phyloP scores from a whole-genome alignment of 92 coral and sea anemone species.

The Galaxea fascicularis region DNA sequence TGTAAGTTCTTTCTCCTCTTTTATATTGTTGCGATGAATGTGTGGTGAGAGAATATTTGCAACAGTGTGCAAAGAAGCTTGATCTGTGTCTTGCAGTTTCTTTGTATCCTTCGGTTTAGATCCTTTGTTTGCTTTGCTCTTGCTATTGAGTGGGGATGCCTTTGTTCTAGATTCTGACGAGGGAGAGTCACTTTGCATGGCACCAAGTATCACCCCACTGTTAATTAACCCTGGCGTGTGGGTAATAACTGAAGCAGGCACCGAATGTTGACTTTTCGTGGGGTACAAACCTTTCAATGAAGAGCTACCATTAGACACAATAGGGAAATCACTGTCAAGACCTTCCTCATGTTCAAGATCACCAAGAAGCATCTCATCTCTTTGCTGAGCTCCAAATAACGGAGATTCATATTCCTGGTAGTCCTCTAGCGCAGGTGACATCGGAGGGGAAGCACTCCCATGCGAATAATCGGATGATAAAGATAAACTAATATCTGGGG shows the following conservation, averaged over 20 bases:
- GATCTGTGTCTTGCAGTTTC: constrained; percentile 51
- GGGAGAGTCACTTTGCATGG: constrained; percentile 14
- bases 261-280: constrained; percentile 48
- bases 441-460: constrained; percentile 73
- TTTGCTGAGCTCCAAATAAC: constrained; percentile 80
- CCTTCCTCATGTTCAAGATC: constrained; percentile 69
- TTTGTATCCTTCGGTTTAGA: constrained; percentile 68
- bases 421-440: constrained; percentile 78
- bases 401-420: constrained; percentile 79
- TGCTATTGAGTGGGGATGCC: constrained; percentile 76
- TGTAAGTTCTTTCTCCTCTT: constrained; percentile 50
- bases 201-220: constrained; percentile 12
- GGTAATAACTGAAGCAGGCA: constrained; percentile 80
- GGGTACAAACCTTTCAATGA: constrained; percentile 70
- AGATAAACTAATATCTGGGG: constrained; percentile 71
- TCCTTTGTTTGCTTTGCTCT: constrained; percentile 52
- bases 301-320: constrained; percentile 70
- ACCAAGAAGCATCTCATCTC: constrained; percentile 72
- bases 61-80: constrained; percentile 49
- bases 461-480: constrained; percentile 85
- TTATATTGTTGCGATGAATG: constrained; percentile 62
- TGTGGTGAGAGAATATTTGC: constrained; percentile 65
- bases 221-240: constrained; percentile 55
- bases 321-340: constrained; percentile 45
- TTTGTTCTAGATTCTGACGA: constrained; percentile 44